phyloP scores from a whole-genome alignment of 1,140 invertebrate genomes.

The Elysia chlorotica region DNA sequence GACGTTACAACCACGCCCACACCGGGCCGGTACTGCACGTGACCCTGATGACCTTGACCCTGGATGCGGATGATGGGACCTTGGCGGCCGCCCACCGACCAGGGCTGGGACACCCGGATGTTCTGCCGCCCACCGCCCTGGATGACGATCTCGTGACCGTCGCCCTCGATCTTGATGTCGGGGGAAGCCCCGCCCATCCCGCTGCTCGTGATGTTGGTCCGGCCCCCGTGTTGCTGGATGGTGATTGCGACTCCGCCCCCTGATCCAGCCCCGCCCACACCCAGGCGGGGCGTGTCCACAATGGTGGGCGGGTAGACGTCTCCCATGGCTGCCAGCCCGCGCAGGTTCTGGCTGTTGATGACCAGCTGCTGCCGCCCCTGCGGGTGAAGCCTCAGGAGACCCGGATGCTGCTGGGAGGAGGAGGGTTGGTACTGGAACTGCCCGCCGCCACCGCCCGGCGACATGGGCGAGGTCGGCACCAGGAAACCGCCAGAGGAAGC shows the following conservation, averaged over 20 bases:
- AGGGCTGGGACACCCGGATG: slow-evolving; percentile 8
- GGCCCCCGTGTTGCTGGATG: slow-evolving; percentile 11
- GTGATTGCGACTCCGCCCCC: slow-evolving; percentile 13
- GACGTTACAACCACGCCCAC: not conserved
- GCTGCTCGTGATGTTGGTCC: slow-evolving; percentile 15
- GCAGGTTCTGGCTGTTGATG: slow-evolving; percentile 7
- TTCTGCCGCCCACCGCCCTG: slow-evolving; percentile 16
- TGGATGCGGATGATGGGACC: slow-evolving; percentile 18
- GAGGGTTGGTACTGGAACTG: too few species aligned
- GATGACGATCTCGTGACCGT: slow-evolving; percentile 18
- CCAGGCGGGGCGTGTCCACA: not conserved
- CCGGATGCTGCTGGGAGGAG: slow-evolving; percentile 4
- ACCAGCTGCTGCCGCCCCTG: slow-evolving; percentile 17
- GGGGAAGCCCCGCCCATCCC: too few species aligned
- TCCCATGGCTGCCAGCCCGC: not conserved
- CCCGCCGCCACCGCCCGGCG: too few species aligned
- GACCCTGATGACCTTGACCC: slow-evolving; percentile 3
- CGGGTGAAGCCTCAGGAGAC: not conserved
- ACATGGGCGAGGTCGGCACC: too few species aligned
- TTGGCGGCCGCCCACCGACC: not conserved
- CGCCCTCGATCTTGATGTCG: slow-evolving; percentile 13
- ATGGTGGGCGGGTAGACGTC: not conserved
- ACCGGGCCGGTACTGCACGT: not conserved
- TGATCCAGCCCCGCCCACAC: not conserved
- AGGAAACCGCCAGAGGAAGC: not conserved